A percentile compares a stretch with the other conserved stretches of the same genome.
Evolutionary conservation across 2,113 vertebrate species (phyloP).

Genomic region (Gymnarchus niloticus): DNA sequence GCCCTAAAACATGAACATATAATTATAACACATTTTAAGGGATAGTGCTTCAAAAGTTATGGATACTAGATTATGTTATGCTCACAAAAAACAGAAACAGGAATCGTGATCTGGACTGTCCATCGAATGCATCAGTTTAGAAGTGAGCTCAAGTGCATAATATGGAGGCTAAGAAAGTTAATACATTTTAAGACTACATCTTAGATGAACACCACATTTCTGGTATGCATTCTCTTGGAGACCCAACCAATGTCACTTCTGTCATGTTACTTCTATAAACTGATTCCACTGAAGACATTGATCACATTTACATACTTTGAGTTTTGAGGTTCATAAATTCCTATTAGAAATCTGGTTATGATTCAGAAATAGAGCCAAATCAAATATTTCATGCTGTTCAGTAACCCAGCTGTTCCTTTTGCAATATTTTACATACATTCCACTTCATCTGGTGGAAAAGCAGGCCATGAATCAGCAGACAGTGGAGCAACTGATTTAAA

Average conservation of each 20-base stretch:
- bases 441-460: background rate
- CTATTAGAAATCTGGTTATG: background rate
- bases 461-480: background rate
- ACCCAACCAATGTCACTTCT: background rate
- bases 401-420: background rate
- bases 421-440: background rate
- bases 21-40: no score
- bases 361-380: background rate
- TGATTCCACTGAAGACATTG: no score
- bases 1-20: no score
- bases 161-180: constrained; percentile 54
- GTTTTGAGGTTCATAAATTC: background rate
- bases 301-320: no score
- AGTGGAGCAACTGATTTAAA: background rate
- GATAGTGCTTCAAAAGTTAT: background rate
- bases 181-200: constrained; percentile 24
- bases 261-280: no score
- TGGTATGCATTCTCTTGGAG: background rate
- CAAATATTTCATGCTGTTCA: background rate
- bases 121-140: constrained; percentile 62
- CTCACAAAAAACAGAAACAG: constrained; percentile 31
- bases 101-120: constrained; percentile 55
- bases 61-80: background rate
- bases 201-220: background rate
- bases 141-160: constrained; percentile 58